Conservation (phyloP, 2,113 vertebrate genomes). For the Trichomycterus rosablanca region DNA sequence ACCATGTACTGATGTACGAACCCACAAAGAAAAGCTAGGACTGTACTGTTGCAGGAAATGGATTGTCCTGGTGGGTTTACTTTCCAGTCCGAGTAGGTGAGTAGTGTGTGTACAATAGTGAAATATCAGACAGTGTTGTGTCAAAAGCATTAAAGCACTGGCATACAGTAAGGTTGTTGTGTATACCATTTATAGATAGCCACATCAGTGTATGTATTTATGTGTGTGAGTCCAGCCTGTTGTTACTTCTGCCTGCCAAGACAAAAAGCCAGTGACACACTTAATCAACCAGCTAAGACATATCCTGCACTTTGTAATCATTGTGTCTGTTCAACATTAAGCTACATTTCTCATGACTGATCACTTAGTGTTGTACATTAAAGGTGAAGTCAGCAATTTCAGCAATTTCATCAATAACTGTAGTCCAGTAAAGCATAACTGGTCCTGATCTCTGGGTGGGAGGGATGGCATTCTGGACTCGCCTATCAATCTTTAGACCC, state of each 20-base stretch:
- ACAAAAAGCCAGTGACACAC: constrained; percentile 19
- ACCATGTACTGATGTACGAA: not conserved
- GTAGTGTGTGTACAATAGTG: no score
- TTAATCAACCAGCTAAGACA: constrained; percentile 3
- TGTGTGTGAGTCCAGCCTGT: not conserved
- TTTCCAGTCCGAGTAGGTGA: no score
- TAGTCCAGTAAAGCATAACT: no score
- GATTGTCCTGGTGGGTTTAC: not conserved
- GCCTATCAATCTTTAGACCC: no score
- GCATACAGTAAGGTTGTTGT: not conserved
- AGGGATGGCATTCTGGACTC: no score
- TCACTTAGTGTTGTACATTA: no score
- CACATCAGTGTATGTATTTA: not conserved
- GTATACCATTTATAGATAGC: not conserved
- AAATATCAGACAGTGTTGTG: no score
- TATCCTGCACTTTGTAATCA: not conserved
- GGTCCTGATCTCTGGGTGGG: no score
- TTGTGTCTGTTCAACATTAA: not conserved
- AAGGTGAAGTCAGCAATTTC: no score
- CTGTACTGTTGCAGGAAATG: not conserved
- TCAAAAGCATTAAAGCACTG: no score
- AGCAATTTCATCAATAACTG: no score
- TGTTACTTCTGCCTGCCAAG: constrained; percentile 19
- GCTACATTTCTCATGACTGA: constrained; percentile 6
- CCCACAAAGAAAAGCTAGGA: not conserved